These are phyloP conservation scores for Hylomyscus alleni DNA, from an alignment of 2,797 vertebrate species.

Conservation along the genomic window DNA sequence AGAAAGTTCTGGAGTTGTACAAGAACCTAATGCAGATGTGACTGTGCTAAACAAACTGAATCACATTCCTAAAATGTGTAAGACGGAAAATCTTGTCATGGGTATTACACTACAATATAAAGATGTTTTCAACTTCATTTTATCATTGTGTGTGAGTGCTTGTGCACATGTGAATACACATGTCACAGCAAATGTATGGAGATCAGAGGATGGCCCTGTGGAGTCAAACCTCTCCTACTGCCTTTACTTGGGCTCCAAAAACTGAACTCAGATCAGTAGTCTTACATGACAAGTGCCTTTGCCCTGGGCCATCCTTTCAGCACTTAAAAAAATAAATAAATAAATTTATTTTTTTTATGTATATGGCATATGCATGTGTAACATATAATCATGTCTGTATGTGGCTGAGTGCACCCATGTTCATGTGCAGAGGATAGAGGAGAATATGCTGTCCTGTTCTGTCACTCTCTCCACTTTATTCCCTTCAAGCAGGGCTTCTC, in stretches of 20 bases:
- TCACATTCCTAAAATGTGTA: not conserved
- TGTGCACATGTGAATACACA: too few species aligned
- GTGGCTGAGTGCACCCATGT: not conserved
- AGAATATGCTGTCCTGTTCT: not conserved
- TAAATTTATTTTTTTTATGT: not conserved
- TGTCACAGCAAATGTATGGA: not conserved
- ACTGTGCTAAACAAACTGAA: not conserved
- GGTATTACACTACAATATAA: not conserved
- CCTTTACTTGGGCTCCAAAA: not conserved
- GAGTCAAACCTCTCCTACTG: not conserved
- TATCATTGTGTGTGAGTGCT: not conserved
- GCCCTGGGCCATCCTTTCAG: not conserved
- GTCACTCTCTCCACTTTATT: not conserved
- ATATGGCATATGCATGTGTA: not conserved
- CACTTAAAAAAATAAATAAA: not conserved
- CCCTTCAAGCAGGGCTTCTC: not conserved
- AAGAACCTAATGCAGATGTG: not conserved
- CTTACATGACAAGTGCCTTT: not conserved
- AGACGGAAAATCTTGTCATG: not conserved
- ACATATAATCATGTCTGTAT: not conserved
- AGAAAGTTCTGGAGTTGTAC: slow-evolving; percentile 10
- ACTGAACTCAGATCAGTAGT: not conserved
- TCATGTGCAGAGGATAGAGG: not conserved
- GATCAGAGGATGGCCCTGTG: not conserved
- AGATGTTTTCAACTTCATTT: not conserved